A percentile compares a stretch with the other conserved stretches of the same genome.
Conservation (phyloP, 35 echinoderm and acorn worm species). For the Ophioderma brevispina region DNA sequence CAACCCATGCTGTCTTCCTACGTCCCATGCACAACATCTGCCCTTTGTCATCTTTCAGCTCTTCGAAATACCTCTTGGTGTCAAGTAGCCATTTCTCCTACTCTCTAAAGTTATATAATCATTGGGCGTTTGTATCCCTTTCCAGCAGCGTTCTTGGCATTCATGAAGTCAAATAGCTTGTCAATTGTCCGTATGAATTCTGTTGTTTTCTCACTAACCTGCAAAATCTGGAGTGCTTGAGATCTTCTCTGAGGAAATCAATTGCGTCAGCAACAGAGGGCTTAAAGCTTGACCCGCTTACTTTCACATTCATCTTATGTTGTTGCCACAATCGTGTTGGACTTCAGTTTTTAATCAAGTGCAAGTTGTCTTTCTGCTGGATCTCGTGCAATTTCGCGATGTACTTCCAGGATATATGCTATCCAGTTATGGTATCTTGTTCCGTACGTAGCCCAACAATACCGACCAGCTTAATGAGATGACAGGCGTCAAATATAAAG, state of each 20-base stretch:
- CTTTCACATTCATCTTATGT: slow-evolving; percentile 72
- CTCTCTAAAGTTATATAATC: not conserved
- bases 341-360: not conserved
- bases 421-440: not conserved
- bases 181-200: slow-evolving; percentile 71
- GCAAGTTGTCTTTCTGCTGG: slow-evolving; percentile 35
- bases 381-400: slow-evolving; percentile 51
- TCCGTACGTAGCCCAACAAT: slow-evolving; percentile 15
- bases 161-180: slow-evolving; percentile 60
- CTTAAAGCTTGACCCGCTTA: not conserved
- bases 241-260: slow-evolving; percentile 55
- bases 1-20: not conserved
- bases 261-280: slow-evolving; percentile 52
- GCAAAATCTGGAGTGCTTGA: slow-evolving; percentile 42
- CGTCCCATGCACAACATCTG: not conserved
- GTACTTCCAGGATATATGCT: too few species aligned
- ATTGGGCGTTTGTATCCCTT: slow-evolving; percentile 28
- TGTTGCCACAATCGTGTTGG: slow-evolving; percentile 45
- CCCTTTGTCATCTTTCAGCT: not conserved
- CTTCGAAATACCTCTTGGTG: not conserved
- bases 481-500: slow-evolving; percentile 73
- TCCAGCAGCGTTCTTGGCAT: not conserved
- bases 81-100: not conserved
- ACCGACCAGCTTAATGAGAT: slow-evolving; percentile 32
- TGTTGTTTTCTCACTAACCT: slow-evolving; percentile 53